These are phyloP conservation scores for Apotomis capreana DNA, from an alignment of 2,888 invertebrate genomes.

Conservation along the genomic window DNA sequence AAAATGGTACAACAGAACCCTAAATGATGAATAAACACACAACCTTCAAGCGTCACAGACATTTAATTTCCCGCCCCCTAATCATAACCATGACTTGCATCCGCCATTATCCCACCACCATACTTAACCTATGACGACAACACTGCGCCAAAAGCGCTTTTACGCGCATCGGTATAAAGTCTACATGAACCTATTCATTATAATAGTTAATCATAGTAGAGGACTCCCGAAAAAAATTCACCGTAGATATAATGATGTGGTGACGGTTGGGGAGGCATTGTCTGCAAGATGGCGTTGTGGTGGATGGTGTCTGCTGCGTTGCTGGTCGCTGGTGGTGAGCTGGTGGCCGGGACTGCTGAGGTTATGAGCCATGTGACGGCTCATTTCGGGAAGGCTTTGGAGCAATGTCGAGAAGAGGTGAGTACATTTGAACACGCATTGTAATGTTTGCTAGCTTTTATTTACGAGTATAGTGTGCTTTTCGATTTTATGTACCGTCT, in stretches of 20 bases:
- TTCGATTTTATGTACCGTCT: too few relatives aligned
- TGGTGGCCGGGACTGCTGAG: constrained; percentile 65
- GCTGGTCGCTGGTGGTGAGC: constrained; percentile 48
- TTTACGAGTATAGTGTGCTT: too few relatives aligned
- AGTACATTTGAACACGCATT: constrained; percentile 36
- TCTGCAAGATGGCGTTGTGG: constrained; percentile 41
- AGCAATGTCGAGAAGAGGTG: constrained; percentile 75
- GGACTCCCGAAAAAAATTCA: constrained; percentile 38
- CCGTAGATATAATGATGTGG: constrained; percentile 51
- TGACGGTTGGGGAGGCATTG: constrained; percentile 3
- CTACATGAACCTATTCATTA: constrained; percentile 16
- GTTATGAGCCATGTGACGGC: constrained; percentile 80
- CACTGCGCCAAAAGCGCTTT: background rate
- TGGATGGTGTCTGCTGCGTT: constrained; percentile 50
- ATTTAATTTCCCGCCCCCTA: constrained; percentile 15
- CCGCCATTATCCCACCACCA: constrained; percentile 18
- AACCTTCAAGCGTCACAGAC: constrained; percentile 28
- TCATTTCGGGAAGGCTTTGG: constrained; percentile 72
- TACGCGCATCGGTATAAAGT: constrained; percentile 4
- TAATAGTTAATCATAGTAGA: constrained; percentile 37
- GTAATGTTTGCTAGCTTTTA: too few relatives aligned
- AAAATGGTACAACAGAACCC: background rate
- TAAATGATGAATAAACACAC: background rate
- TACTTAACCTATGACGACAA: constrained; percentile 12
- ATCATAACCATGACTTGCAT: constrained; percentile 21